These are phyloP conservation scores for Pteronotus mesoamericanus DNA, from an alignment of 2,797 vertebrate genomes.

Conservation along the genomic window DNA sequence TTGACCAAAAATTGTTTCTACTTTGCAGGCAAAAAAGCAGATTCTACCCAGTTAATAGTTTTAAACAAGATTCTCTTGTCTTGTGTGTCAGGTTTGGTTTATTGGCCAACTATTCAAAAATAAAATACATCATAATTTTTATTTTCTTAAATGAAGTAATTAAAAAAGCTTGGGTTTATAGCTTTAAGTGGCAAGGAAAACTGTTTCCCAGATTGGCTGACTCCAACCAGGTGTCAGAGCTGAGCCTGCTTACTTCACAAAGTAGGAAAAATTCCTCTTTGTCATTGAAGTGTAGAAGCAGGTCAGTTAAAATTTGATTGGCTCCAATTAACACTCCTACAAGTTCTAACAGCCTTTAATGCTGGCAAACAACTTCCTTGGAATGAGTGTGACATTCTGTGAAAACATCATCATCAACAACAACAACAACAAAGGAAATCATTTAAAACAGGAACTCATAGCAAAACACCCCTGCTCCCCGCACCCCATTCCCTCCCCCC, in stretches of 20 bases:
- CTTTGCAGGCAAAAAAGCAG: neutral
- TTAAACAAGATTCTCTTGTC: constrained; percentile 8
- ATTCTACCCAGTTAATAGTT: neutral
- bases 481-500: too few species aligned
- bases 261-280: constrained; percentile 53
- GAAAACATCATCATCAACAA: constrained; percentile 45
- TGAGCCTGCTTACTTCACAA: neutral
- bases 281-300: constrained; percentile 23
- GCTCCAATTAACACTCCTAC: constrained; percentile 50
- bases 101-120: neutral
- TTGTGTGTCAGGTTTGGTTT: neutral
- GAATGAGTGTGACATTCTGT: constrained; percentile 16
- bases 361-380: constrained; percentile 35
- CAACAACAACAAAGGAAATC: constrained; percentile 56
- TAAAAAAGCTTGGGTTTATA: neutral
- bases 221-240: neutral
- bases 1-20: neutral
- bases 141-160: neutral
- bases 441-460: constrained; percentile 41
- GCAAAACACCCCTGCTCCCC: constrained; percentile 38
- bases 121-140: neutral
- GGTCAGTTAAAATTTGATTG: constrained; percentile 56
- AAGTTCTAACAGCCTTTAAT: constrained; percentile 42
- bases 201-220: neutral
- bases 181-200: neutral